These are phyloP conservation scores for Caradrina clavipalpis DNA, from an alignment of 2,888 invertebrate genomes.

Conservation along the genomic window DNA sequence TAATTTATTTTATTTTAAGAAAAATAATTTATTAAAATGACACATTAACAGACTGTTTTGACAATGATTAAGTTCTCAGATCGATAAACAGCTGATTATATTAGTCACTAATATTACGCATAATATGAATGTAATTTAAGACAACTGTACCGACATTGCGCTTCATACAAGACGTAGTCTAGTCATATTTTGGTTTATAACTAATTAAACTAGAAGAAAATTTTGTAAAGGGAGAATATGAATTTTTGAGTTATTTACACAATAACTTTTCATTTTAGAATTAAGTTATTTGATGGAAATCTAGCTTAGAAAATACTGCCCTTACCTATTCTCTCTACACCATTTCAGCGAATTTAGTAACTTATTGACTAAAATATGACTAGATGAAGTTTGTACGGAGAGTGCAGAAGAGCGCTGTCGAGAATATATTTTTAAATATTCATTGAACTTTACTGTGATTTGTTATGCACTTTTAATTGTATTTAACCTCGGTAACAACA, in stretches of 20 bases:
- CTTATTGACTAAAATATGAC: too few species aligned
- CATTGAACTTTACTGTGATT: constrained; percentile 44
- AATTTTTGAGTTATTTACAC: too few species aligned
- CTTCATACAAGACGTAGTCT: background rate
- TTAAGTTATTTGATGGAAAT: too few species aligned
- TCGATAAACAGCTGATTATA: constrained; percentile 44
- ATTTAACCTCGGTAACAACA: constrained; percentile 16
- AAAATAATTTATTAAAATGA: background rate
- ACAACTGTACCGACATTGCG: background rate
- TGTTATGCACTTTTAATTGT: constrained; percentile 25
- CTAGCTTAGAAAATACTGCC: too few species aligned
- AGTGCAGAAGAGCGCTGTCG: too few species aligned
- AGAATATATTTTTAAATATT: constrained; percentile 3
- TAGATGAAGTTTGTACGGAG: too few species aligned
- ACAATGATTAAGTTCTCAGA: constrained; percentile 9
- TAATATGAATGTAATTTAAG: constrained; percentile 13
- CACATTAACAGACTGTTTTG: constrained; percentile 4
- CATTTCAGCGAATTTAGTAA: too few species aligned
- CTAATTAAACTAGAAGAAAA: background rate
- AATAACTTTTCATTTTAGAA: too few species aligned
- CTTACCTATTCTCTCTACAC: too few species aligned
- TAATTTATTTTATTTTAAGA: background rate
- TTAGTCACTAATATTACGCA: constrained; percentile 36
- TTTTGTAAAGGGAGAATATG: too few species aligned
- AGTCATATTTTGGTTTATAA: background rate